phyloP scores from a whole-genome alignment of 2,797 vertebrate species.

The Florisuga fusca region DNA sequence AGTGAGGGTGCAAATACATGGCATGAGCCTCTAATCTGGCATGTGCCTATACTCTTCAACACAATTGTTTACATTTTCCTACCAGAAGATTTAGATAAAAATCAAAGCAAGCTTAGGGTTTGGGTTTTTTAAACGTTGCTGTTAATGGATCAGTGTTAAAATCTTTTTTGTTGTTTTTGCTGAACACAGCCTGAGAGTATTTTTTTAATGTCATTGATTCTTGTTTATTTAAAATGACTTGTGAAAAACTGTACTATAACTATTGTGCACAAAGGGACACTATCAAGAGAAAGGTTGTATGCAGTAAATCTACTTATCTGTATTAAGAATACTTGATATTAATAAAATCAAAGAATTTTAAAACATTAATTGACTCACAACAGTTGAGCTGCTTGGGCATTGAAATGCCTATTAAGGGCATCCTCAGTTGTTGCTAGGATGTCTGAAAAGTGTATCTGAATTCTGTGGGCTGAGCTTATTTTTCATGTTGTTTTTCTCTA shows the following conservation, averaged over 20 bases:
- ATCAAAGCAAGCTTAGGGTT: constrained; percentile 54
- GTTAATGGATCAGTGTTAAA: constrained; percentile 69
- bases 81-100: constrained; percentile 60
- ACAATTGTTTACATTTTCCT: constrained; percentile 74
- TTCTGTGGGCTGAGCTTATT: constrained; percentile 28
- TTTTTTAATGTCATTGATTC: constrained; percentile 60
- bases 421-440: background rate
- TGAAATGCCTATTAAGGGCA: background rate
- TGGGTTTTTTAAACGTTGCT: constrained; percentile 18
- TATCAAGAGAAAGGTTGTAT: constrained; percentile 49
- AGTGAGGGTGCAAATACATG: constrained; percentile 37
- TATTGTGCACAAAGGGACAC: constrained; percentile 55
- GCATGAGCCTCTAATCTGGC: constrained; percentile 53
- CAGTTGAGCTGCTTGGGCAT: background rate
- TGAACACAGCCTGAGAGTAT: constrained; percentile 43
- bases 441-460: background rate
- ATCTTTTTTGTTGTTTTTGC: constrained; percentile 4
- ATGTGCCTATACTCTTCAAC: constrained; percentile 59
- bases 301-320: background rate
- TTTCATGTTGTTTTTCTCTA: background rate
- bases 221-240: constrained; percentile 68
- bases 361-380: background rate
- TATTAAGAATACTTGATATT: constrained; percentile 4
- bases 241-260: constrained; percentile 64
- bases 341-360: background rate